Evolutionary conservation across 2,888 invertebrate genomes (phyloP).

Genomic region (Lasioglossum vierecki): DNA sequence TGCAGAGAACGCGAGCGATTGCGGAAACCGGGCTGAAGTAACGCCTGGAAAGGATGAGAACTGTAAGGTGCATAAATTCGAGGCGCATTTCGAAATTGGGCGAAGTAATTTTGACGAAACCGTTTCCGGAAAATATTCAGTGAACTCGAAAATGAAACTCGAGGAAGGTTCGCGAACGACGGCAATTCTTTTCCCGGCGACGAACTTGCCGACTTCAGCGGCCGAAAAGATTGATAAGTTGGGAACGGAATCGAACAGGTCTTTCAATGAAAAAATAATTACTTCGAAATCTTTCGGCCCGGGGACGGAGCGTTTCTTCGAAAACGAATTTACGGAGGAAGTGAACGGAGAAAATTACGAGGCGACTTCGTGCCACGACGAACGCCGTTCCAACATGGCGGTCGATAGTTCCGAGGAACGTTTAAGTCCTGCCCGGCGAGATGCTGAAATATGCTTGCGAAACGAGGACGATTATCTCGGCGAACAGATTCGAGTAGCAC

Average conservation of each 20-base stretch:
- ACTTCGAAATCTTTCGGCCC: not conserved
- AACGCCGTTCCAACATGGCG: not conserved
- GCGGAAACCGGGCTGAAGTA: not conserved
- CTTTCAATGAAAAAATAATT: not conserved
- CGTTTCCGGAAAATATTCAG: not conserved
- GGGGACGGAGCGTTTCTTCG: not conserved
- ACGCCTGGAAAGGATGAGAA: not conserved
- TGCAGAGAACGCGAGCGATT: slow-evolving; percentile 3
- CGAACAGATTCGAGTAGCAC: slow-evolving; percentile 19
- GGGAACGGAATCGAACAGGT: not conserved
- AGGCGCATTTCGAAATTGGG: slow-evolving; percentile 14
- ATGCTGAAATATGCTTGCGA: slow-evolving; percentile 35
- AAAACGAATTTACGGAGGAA: not conserved
- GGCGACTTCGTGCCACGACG: not conserved
- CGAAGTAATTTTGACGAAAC: not conserved
- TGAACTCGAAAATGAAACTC: not conserved
- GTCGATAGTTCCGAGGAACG: slow-evolving; percentile 12
- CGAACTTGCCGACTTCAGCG: not conserved
- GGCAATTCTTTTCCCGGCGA: not conserved
- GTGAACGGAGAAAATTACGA: not conserved
- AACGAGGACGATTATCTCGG: slow-evolving; percentile 48
- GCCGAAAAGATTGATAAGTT: not conserved
- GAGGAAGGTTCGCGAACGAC: not conserved
- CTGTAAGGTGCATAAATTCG: slow-evolving; percentile 1
- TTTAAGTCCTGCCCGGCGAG: not conserved